Evolutionary conservation across 2,888 invertebrate species (phyloP).

Genomic region (Cerceris rybyensis): DNA sequence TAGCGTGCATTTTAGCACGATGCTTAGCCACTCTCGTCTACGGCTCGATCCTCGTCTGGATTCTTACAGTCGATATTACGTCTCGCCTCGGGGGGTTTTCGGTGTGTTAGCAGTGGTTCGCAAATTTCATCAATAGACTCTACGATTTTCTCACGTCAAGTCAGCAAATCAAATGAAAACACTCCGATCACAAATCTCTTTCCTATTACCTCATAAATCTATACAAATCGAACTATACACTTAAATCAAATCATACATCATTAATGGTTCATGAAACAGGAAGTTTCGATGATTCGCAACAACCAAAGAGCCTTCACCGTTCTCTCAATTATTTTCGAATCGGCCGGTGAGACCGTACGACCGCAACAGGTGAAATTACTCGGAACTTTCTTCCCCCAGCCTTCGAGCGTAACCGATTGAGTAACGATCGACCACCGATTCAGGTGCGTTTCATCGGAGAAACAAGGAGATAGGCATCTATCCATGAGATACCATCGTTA

Average conservation of each 20-base stretch:
- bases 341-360: constrained; percentile 15
- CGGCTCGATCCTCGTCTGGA: constrained; percentile 48
- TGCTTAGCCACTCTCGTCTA: constrained; percentile 34
- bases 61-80: constrained; percentile 58
- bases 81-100: constrained; percentile 59
- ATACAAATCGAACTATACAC: neutral
- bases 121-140: constrained; percentile 28
- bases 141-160: neutral
- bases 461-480: constrained; percentile 56
- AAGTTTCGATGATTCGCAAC: neutral
- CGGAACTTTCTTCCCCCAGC: constrained; percentile 14
- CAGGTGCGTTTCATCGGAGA: constrained; percentile 45
- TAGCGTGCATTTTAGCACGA: constrained; percentile 48
- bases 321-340: neutral
- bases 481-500: constrained; percentile 59
- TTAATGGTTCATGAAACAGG: neutral
- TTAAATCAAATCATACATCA: neutral
- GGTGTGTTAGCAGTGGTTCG: constrained; percentile 58
- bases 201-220: neutral
- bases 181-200: no score
- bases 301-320: neutral
- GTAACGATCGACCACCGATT: constrained; percentile 58
- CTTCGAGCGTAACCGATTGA: constrained; percentile 59
- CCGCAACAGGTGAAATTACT: constrained; percentile 53
- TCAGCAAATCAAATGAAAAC: neutral